Conservation (phyloP, 2,113 vertebrate species). For the Rousettus leschenaultii region DNA sequence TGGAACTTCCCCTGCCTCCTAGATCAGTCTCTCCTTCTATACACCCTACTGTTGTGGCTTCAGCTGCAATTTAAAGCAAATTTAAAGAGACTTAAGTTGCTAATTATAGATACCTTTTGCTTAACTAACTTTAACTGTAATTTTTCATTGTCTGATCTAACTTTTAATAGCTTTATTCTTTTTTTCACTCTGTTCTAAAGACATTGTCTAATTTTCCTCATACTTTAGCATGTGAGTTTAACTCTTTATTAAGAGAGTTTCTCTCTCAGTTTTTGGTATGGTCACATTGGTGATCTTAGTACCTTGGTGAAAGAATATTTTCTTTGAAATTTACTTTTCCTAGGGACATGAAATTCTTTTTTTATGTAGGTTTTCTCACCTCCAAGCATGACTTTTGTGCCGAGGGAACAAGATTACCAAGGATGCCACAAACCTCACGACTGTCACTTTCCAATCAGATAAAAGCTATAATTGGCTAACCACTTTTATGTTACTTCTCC, state of each 20-base stretch:
- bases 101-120: not conserved
- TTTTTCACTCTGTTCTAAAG: not conserved
- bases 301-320: not conserved
- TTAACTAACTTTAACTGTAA: not conserved
- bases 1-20: not conserved
- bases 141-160: not conserved
- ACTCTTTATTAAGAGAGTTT: not conserved
- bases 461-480: not conserved
- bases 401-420: not conserved
- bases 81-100: not conserved
- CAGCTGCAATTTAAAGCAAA: not conserved
- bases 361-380: slow-evolving; percentile 1
- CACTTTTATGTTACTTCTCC: not conserved
- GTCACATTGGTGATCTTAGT: not conserved
- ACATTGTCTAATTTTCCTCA: slow-evolving; percentile 20
- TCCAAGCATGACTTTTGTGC: not conserved
- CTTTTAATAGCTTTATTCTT: not conserved
- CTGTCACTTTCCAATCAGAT: not conserved
- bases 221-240: not conserved
- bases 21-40: not conserved
- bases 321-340: slow-evolving; percentile 3
- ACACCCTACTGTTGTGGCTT: not conserved
- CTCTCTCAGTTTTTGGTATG: not conserved
- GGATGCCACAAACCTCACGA: not conserved
- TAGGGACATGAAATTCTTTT: not conserved